A percentile compares a stretch with the other conserved stretches of the same genome.
These are phyloP conservation scores for Disparrhopalites patrizii DNA, from an alignment of 2,888 invertebrate genomes.

Conservation along the genomic window DNA sequence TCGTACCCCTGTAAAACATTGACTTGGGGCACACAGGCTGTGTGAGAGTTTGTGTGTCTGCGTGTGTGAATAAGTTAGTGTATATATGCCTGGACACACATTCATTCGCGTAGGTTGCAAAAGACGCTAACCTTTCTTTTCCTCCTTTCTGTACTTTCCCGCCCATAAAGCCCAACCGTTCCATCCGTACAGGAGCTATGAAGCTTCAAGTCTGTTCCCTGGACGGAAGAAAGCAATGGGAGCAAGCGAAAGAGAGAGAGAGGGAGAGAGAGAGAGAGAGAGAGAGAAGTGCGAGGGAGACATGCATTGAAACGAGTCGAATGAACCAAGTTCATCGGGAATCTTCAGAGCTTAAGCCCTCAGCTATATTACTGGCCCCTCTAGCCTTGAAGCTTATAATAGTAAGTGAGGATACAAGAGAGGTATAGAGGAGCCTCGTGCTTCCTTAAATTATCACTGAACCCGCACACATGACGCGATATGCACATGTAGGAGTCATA, in stretches of 20 bases:
- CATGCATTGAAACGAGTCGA: background rate
- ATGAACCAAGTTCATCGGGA: conserved; percentile 10
- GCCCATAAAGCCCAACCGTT: background rate
- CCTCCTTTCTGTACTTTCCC: conserved; percentile 9
- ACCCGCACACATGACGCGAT: no score
- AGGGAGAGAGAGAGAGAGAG: background rate
- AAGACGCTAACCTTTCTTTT: conserved; percentile 4
- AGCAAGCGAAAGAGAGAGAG: background rate
- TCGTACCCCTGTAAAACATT: conserved; percentile 16
- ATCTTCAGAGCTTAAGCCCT: conserved; percentile 11
- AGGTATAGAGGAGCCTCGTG: no score
- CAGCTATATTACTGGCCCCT: conserved; percentile 3
- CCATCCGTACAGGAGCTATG: background rate
- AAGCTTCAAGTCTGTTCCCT: no score
- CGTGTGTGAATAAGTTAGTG: conserved; percentile 23
- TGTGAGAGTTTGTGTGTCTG: conserved; percentile 1
- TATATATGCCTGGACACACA: conserved; percentile 1
- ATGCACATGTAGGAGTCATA: no score
- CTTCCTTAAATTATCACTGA: no score
- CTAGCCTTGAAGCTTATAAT: no score
- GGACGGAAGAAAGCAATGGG: background rate
- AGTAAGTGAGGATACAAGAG: no score
- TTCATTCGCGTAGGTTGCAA: background rate
- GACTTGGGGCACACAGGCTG: conserved; percentile 11
- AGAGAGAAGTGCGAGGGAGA: background rate